A percentile compares a stretch with the other conserved stretches of the same genome.
Evolutionary conservation across 2,113 vertebrate genomes (phyloP).

Genomic region (Macroglossus sobrinus): DNA sequence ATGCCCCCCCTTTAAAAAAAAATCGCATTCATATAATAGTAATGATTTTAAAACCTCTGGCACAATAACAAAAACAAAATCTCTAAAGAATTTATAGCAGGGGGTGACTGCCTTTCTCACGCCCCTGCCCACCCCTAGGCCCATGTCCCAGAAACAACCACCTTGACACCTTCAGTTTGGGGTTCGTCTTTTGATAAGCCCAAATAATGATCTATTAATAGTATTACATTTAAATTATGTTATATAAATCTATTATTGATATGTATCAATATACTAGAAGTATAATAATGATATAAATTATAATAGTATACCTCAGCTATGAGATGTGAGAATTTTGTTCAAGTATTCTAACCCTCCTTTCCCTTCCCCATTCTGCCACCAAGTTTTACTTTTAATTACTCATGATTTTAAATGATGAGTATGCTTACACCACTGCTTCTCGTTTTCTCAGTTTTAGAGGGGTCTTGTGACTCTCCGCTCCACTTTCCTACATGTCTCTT

Average conservation of each 20-base stretch:
- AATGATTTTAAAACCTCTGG: neutral
- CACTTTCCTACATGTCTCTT: rapidly evolving
- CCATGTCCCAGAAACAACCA: neutral
- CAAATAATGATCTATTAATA: neutral
- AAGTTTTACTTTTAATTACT: neutral
- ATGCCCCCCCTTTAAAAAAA: neutral
- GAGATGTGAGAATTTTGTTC: neutral
- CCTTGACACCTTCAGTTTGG: neutral
- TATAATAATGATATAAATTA: too few relatives aligned
- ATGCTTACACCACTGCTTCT: neutral
- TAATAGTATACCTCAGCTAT: neutral
- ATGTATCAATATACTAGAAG: neutral
- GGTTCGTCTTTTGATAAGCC: neutral
- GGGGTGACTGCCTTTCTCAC: neutral
- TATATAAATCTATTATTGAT: neutral
- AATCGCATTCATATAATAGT: neutral
- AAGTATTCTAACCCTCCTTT: neutral
- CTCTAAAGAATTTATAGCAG: neutral
- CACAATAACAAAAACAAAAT: neutral
- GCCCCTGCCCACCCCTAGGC: neutral
- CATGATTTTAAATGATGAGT: neutral
- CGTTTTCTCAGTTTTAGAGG: neutral
- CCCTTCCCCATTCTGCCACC: neutral
- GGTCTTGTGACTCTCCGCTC: neutral
- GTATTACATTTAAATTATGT: neutral